phyloP scores from a whole-genome alignment of 2,888 invertebrate species.

The Sisyra terminalis region DNA sequence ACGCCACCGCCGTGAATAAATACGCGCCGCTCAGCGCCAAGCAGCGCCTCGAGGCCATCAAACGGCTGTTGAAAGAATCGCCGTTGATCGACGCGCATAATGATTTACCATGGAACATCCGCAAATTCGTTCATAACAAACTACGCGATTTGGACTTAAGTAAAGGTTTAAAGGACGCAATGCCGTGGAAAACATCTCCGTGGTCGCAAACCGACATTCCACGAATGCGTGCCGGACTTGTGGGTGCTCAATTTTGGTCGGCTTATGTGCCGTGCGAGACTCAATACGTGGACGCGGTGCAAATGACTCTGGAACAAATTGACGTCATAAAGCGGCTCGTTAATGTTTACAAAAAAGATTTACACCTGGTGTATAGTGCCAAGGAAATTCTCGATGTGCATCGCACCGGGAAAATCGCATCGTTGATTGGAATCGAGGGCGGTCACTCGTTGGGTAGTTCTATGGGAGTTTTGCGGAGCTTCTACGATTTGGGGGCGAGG shows the following conservation, averaged over 20 bases:
- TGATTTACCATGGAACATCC: constrained; percentile 78
- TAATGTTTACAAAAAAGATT: constrained; percentile 57
- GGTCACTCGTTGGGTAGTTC: constrained; percentile 86
- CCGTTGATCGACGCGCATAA: constrained; percentile 70
- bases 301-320: constrained; percentile 71
- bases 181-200: constrained; percentile 71
- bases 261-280: constrained; percentile 77
- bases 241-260: constrained; percentile 87
- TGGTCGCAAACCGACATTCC: constrained; percentile 92
- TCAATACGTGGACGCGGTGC: constrained; percentile 68
- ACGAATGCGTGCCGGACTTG: constrained; percentile 60
- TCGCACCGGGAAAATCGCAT: constrained; percentile 64
- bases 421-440: constrained; percentile 82
- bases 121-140: constrained; percentile 75
- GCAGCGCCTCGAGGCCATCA: constrained; percentile 46
- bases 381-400: constrained; percentile 56
- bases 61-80: constrained; percentile 46
- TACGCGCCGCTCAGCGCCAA: constrained; percentile 28
- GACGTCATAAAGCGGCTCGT: constrained; percentile 61
- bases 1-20: background rate
- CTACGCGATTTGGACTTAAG: constrained; percentile 49
- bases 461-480: constrained; percentile 70
- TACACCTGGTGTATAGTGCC: constrained; percentile 53
- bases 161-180: constrained; percentile 43
- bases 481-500: constrained; percentile 75